Conservation (phyloP, 2,797 vertebrate genomes). For the Intellagama lesueurii region DNA sequence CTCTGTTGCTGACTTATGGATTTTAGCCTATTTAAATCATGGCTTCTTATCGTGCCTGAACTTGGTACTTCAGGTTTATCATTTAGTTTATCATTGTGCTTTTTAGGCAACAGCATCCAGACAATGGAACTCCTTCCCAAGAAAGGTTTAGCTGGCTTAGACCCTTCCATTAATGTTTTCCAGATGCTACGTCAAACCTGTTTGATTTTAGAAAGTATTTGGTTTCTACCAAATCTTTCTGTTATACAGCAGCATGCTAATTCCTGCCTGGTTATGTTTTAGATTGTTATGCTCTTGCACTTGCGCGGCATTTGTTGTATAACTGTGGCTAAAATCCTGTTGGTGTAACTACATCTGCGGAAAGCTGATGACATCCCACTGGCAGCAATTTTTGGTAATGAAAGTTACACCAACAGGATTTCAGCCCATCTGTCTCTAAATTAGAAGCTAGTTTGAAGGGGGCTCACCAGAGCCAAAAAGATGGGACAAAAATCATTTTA, state of each 20-base stretch:
- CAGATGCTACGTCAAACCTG: background rate
- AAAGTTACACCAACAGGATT: no score
- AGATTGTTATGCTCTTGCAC: background rate
- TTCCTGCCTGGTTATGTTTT: background rate
- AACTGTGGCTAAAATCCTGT: background rate
- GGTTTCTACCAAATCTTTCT: background rate
- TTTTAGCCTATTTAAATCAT: no score
- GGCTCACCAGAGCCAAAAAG: background rate
- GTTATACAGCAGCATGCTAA: background rate
- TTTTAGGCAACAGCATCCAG: background rate
- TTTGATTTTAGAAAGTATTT: background rate
- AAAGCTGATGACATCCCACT: no score
- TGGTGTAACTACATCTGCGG: no score
- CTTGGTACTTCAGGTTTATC: no score
- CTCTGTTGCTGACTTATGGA: no score
- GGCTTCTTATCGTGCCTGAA: no score
- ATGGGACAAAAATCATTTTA: background rate
- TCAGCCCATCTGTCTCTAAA: background rate
- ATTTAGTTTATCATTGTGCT: no score
- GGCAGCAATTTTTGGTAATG: no score
- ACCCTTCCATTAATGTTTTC: background rate
- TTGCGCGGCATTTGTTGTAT: background rate
- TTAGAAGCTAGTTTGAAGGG: background rate
- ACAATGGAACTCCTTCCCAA: background rate
- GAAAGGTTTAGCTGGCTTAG: background rate